Evolutionary conservation across 2,797 vertebrate species (phyloP), one percentile per base, ranked within the genome.

Genomic region (Chrysocyon brachyurus): DNA sequence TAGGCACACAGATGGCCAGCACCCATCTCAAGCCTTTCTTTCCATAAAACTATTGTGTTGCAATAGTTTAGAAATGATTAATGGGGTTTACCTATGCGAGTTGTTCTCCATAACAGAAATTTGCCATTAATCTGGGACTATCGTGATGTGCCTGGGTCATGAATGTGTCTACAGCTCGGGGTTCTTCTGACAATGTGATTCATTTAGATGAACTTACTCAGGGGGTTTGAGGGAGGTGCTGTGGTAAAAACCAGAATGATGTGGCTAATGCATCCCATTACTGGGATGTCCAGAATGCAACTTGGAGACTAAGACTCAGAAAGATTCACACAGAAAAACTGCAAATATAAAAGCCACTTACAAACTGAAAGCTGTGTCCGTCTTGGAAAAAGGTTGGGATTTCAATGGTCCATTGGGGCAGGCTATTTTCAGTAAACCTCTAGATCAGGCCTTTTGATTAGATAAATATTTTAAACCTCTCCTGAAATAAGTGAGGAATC

Each of bases 291-390:
- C n/a, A 1, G 81, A 22, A 49, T 28, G 40, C 11, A 16, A 19
- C 10, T 14, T 1, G 5, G 56, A 31, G 10, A 0, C 28, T 0
- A 11, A 59, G 46, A 4, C 0, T 10, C 8, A 28, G 17, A 54
- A n/a, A 49, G 63, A 57, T 1, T 10, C 49, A 3, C 10, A 4
- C 17, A 9, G 56, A 54, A 21, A 57, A 26, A 19, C 28, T 2
- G 6, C 19, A 12, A 11, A 5, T 0, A 1, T 0, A 52, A 59
- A 49, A 54, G 66, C 12, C 56, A 28, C 6, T 5, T 0, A 2
- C 4, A 49, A 21, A 36, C 12, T 5, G 22, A 85, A 40, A 10
- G 72, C 5, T 3, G 6, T 0, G 5, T 33, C 46, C 11, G 0
- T 72, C 52, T 52, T 2, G 28, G 49, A 49, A 46, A 66, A 15